Conservation (phyloP, 1,140 invertebrate genomes). For the Cotesia typhae region DNA sequence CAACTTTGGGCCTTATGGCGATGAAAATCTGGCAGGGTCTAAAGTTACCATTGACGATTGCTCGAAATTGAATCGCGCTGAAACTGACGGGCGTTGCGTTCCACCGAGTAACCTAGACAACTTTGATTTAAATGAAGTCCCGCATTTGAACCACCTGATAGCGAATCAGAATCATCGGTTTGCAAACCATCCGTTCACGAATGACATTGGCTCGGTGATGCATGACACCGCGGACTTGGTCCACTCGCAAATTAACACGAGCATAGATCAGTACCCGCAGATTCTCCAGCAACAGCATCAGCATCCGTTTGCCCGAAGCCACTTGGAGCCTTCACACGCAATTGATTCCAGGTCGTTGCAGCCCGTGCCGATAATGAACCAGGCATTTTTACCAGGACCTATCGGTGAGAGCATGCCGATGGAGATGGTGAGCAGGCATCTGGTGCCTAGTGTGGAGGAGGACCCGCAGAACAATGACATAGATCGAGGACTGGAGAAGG, state of each 20-base stretch:
- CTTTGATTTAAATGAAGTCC: constrained; percentile 58
- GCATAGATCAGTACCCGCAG: constrained; percentile 53
- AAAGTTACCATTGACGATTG: constrained; percentile 60
- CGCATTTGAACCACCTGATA: constrained; percentile 59
- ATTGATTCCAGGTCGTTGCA: constrained; percentile 41
- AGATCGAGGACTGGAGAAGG: constrained; percentile 56
- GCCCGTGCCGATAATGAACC: constrained; percentile 51
- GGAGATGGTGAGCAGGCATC: constrained; percentile 60
- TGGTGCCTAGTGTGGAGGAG: constrained; percentile 58
- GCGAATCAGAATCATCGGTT: constrained; percentile 62
- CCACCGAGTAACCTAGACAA: constrained; percentile 67
- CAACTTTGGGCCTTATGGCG: constrained; percentile 48
- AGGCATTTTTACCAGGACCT: constrained; percentile 44
- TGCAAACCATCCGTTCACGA: constrained; percentile 52
- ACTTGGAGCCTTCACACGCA: constrained; percentile 48
- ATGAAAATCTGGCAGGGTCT: constrained; percentile 51
- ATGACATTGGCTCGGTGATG: constrained; percentile 53
- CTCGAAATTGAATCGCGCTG: constrained; percentile 65
- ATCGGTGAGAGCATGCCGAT: constrained; percentile 56
- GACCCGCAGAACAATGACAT: constrained; percentile 56
- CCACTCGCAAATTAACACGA: constrained; percentile 52
- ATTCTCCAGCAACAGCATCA: constrained; percentile 50
- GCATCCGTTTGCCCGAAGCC: constrained; percentile 47
- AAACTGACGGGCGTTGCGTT: constrained; percentile 73
- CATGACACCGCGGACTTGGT: constrained; percentile 50